A percentile compares a stretch with the other conserved stretches of the same genome.
Conservation (phyloP, 2,797 vertebrate genomes). For the Malurus leucopterus region DNA sequence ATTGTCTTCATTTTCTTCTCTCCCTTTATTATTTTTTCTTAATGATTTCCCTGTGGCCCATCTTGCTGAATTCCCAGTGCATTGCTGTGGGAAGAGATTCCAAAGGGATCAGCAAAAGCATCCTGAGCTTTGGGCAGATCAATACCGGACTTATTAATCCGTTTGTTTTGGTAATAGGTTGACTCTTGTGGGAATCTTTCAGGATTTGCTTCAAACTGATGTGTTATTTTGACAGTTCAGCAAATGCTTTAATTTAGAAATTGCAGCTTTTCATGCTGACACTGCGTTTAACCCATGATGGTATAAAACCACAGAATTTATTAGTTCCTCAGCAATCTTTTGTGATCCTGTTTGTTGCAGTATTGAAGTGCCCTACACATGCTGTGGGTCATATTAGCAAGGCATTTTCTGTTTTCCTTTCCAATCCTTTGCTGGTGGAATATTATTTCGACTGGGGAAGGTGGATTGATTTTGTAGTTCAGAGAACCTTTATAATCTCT, state of each 20-base stretch:
- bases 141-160: background rate
- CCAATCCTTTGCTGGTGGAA: background rate
- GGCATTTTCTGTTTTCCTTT: background rate
- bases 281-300: background rate
- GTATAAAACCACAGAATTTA: background rate
- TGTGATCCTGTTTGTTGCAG: background rate
- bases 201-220: background rate
- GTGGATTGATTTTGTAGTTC: background rate
- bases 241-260: background rate
- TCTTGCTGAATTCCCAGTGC: background rate
- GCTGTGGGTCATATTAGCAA: background rate
- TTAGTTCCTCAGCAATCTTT: background rate
- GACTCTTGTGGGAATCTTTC: background rate
- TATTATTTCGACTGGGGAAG: background rate
- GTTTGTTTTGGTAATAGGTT: background rate
- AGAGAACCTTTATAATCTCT: background rate
- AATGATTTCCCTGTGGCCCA: background rate
- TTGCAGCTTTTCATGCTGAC: background rate
- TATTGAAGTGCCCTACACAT: background rate
- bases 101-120: background rate
- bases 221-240: background rate
- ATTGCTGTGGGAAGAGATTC: background rate
- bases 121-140: background rate
- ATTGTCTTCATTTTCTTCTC: background rate
- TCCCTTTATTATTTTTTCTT: background rate